Percentiles rank a stretch among this genome's conserved stretches.
These are phyloP conservation scores for Phaethornis superciliosus DNA, from an alignment of 2,113 vertebrate species.

Conservation along the genomic window DNA sequence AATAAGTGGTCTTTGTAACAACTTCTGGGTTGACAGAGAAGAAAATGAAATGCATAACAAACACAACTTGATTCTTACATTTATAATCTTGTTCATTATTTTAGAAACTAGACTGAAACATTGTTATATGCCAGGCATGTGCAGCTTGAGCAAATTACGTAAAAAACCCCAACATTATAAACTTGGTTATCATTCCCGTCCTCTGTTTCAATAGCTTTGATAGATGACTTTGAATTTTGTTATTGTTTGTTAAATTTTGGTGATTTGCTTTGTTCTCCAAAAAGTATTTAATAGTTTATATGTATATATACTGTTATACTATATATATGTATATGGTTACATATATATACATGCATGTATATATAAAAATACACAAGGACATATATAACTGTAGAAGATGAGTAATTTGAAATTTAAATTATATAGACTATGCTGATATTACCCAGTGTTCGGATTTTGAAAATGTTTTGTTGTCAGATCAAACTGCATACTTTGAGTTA, in stretches of 20 bases:
- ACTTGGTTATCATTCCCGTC: neutral
- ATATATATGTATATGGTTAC: neutral
- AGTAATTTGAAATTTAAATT: neutral
- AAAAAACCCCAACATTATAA: neutral
- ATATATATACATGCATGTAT: neutral
- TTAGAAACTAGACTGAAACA: neutral
- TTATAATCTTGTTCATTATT: neutral
- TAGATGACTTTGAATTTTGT: neutral
- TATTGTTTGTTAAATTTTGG: neutral
- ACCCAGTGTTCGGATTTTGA: neutral
- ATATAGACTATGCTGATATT: no score
- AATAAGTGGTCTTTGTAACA: neutral
- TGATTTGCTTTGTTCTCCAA: neutral
- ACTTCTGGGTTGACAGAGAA: neutral
- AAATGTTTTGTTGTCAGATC: neutral
- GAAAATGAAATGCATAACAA: neutral
- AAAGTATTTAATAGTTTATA: neutral
- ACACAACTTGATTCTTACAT: neutral
- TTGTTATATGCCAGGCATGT: neutral
- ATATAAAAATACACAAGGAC: neutral
- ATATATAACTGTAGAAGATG: neutral
- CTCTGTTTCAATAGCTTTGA: neutral
- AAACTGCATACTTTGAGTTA: neutral
- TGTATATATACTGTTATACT: neutral
- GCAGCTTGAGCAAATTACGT: neutral